These are phyloP conservation scores for Isurus oxyrinchus DNA, from an alignment of 2,113 vertebrate species.

Conservation along the genomic window DNA sequence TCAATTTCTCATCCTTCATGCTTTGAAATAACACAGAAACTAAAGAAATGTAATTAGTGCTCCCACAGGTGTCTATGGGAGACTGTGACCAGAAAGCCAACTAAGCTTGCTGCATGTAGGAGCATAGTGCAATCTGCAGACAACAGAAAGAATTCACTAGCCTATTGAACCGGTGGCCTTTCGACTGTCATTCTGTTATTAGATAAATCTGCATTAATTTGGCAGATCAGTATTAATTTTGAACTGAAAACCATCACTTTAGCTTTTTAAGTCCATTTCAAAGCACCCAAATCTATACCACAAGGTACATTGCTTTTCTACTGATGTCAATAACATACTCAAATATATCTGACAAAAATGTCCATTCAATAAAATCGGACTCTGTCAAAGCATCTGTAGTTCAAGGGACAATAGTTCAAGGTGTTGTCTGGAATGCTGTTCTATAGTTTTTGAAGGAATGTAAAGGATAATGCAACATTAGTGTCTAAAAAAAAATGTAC, in stretches of 20 bases:
- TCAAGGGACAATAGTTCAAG: neutral
- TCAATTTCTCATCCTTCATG: neutral
- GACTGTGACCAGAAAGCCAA: neutral
- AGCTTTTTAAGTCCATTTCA: slow-evolving; percentile 6
- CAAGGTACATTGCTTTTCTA: neutral
- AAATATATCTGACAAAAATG: slow-evolving; percentile 5
- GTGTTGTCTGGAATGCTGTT: slow-evolving; percentile 1
- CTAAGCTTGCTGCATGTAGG: neutral
- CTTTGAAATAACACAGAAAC: neutral
- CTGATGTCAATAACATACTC: neutral
- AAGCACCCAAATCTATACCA: neutral
- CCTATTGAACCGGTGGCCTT: neutral
- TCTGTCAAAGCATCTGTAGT: slow-evolving; percentile 1
- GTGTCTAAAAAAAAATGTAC: slow-evolving; percentile 13
- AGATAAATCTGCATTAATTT: neutral
- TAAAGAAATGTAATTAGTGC: neutral
- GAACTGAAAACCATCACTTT: neutral
- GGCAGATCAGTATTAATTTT: neutral
- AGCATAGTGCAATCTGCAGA: neutral
- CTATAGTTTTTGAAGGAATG: slow-evolving; percentile 19
- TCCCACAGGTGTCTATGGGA: neutral
- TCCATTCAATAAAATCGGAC: neutral
- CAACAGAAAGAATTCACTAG: neutral
- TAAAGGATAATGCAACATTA: slow-evolving; percentile 24
- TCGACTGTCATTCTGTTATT: neutral